These are phyloP conservation scores for Clarias platycephalus DNA, from an alignment of 2,797 vertebrate genomes.

Conservation along the genomic window DNA sequence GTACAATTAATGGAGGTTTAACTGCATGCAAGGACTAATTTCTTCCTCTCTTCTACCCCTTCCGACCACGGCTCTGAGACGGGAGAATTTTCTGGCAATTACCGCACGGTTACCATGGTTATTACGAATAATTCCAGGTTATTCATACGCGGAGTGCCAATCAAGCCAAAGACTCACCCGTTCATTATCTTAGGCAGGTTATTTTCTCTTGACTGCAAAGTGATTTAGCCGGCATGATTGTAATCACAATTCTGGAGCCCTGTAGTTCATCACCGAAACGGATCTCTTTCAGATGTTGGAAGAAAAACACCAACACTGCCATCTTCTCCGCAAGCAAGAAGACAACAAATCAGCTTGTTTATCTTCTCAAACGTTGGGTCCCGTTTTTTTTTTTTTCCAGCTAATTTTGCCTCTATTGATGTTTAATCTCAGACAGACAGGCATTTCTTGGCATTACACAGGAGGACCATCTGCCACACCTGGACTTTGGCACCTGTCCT, in stretches of 20 bases:
- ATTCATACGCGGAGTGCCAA: slow-evolving; percentile 74
- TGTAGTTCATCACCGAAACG: slow-evolving; percentile 49
- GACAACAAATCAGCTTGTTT: slow-evolving; percentile 21
- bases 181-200: slow-evolving; percentile 72
- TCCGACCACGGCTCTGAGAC: slow-evolving; percentile 54
- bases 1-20: slow-evolving; percentile 64
- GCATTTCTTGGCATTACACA: slow-evolving; percentile 37
- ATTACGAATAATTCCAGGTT: slow-evolving; percentile 77
- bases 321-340: slow-evolving; percentile 10
- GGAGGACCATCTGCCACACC: slow-evolving; percentile 53
- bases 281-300: slow-evolving; percentile 6
- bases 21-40: slow-evolving; percentile 57
- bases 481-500: slow-evolving; percentile 46
- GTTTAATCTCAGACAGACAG: slow-evolving; percentile 44
- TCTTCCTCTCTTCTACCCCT: slow-evolving; percentile 55
- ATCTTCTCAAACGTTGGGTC: slow-evolving; percentile 1
- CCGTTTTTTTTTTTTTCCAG: not conserved
- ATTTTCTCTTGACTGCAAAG: slow-evolving; percentile 63
- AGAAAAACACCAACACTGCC: slow-evolving; percentile 24
- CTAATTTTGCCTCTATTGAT: slow-evolving; percentile 19
- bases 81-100: slow-evolving; percentile 71
- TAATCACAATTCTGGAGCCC: slow-evolving; percentile 58
- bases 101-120: slow-evolving; percentile 73
- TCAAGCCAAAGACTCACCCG: slow-evolving; percentile 66
- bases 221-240: slow-evolving; percentile 64